Evolutionary conservation across 2,888 invertebrate species (phyloP), one percentile per base, ranked within the genome.

Genomic region (Arrhopalites spinosus): DNA sequence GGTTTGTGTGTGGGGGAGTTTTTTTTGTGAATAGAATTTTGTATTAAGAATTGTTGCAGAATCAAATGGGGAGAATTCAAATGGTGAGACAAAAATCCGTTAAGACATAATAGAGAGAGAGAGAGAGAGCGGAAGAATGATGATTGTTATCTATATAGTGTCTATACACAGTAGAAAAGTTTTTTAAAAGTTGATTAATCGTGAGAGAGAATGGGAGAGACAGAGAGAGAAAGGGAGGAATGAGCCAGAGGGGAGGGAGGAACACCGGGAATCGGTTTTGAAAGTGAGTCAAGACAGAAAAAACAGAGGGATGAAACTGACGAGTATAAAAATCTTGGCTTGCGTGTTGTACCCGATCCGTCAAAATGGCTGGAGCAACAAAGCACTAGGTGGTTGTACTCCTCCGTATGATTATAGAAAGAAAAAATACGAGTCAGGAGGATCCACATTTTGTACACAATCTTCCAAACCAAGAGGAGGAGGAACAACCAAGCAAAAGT

Each of bases 301-400:
- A 53, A 7, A 27, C 5, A 30, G 15, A 64, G 8, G 27, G 30
- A 29, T 11, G 15, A 47, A 72, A 47, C 66, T 5, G 45, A 45
- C 11, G 73, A 73, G 45, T 43, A 59, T 67, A 74, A n/a, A n/a
- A n/a, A 74, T 74, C 68, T n/a, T 56, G 74, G 74, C 36, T 74
- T 74, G 74, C 70, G 71, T 77, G 75, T 76, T 27, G 11, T 7
- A 69, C 56, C 23, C n/a, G n/a, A 73, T 61, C 69, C 71, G 71
- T 66, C 71, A n/a, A 67, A 66, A 70, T 71, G 69, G 63, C 59
- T 59, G 64, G 67, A 75, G 63, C 71, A 76, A 78, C 78, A 76
- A 78, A 78, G 68, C 78, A 45, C 76, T 78, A 56, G 74, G 75
- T 73, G 73, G 78, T 73, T 73, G 63, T 30, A 30, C 30, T n/a